Evolutionary conservation across 2,888 invertebrate genomes (phyloP).

Genomic region (Micoletzkya japonica): DNA sequence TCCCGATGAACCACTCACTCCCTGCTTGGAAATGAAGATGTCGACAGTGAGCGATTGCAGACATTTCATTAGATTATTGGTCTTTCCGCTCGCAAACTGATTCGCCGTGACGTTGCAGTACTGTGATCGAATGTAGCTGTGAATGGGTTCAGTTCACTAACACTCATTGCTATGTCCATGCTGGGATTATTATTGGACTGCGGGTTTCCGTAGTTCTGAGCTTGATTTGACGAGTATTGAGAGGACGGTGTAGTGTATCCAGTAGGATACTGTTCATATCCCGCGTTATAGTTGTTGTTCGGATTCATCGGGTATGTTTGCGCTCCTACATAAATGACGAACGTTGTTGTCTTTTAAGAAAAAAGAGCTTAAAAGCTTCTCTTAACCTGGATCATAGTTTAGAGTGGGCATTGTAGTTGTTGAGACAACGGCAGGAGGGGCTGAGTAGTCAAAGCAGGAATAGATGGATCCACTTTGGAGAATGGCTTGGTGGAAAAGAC

Average conservation of each 20-base stretch:
- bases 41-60: slow-evolving; percentile 49
- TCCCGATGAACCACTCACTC: slow-evolving; percentile 27
- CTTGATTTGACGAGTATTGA: background rate
- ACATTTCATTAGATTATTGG: slow-evolving; percentile 40
- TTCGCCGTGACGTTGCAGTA: slow-evolving; percentile 44
- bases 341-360: too few species aligned
- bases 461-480: slow-evolving; percentile 49
- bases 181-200: slow-evolving; percentile 40
- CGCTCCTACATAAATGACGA: too few species aligned
- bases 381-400: slow-evolving; percentile 32
- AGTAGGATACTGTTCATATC: background rate
- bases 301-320: too few species aligned
- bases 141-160: background rate
- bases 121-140: slow-evolving; percentile 20
- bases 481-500: slow-evolving; percentile 53
- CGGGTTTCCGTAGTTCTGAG: background rate
- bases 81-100: slow-evolving; percentile 41
- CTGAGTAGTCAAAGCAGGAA: slow-evolving; percentile 33
- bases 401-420: slow-evolving; percentile 29
- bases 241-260: background rate
- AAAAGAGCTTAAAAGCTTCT: too few species aligned
- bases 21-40: slow-evolving; percentile 42
- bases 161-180: slow-evolving; percentile 35
- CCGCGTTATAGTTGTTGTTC: too few species aligned
- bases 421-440: background rate